phyloP scores from a whole-genome alignment of 2,888 invertebrate genomes.

The Pseudeuparius sepicola region DNA sequence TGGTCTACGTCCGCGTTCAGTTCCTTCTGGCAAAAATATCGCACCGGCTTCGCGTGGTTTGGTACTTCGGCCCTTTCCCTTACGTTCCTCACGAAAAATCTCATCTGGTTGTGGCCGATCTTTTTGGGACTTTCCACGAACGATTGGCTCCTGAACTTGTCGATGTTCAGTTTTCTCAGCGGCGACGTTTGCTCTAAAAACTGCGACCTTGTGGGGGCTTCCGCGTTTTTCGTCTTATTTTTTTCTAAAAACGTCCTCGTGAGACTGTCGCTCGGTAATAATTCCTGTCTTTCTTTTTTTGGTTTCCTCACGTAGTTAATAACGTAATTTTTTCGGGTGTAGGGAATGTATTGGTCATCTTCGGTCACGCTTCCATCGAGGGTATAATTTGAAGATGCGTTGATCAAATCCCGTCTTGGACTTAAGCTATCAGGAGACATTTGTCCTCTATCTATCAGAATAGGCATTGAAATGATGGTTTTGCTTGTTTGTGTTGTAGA shows the following conservation, averaged over 20 bases:
- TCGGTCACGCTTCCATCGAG: conserved; percentile 6
- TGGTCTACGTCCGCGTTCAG: not conserved
- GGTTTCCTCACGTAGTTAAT: conserved; percentile 16
- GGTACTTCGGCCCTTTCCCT: conserved; percentile 13
- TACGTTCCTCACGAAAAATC: conserved; percentile 19
- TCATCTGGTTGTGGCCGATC: not conserved
- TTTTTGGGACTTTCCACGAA: conserved; percentile 7
- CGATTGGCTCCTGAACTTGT: conserved; percentile 16
- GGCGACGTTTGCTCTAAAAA: conserved; percentile 22
- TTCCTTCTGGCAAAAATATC: conserved; percentile 18
- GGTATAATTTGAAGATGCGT: conserved; percentile 5
- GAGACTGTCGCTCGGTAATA: conserved; percentile 23
- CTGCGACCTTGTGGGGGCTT: conserved; percentile 14
- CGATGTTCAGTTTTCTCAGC: conserved; percentile 12
- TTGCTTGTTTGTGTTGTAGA: conserved; percentile 50
- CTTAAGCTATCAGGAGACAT: conserved; percentile 35
- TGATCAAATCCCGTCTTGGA: conserved; percentile 22
- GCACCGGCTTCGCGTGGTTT: conserved; percentile 17
- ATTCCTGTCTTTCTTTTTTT: conserved; percentile 6
- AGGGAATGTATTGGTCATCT: conserved; percentile 10
- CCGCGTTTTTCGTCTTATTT: conserved; percentile 16
- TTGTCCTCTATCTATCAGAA: conserved; percentile 25
- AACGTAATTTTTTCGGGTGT: conserved; percentile 17
- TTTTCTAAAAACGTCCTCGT: conserved; percentile 29
- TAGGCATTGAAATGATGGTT: conserved; percentile 45